These are phyloP conservation scores for Tineola bisselliella DNA, from an alignment of 2,888 invertebrate genomes.

Conservation along the genomic window DNA sequence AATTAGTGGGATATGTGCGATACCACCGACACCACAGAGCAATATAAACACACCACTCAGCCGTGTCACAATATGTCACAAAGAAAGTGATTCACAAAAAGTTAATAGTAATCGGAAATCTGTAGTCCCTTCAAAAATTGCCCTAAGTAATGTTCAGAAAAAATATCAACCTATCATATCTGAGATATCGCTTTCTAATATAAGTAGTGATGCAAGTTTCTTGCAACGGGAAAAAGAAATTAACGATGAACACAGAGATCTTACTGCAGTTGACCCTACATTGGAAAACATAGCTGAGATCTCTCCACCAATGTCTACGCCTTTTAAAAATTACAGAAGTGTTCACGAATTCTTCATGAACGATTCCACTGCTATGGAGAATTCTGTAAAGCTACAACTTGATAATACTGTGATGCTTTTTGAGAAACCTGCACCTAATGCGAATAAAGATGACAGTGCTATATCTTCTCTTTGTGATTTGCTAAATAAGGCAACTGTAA, in stretches of 20 bases:
- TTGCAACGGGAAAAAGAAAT: constrained; percentile 48
- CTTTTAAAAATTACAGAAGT: constrained; percentile 46
- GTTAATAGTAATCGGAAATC: constrained; percentile 18
- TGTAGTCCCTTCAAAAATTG: constrained; percentile 15
- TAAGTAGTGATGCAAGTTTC: constrained; percentile 49
- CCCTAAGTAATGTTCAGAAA: not conserved
- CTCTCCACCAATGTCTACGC: constrained; percentile 45
- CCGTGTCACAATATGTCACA: constrained; percentile 32
- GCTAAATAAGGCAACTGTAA: constrained; percentile 41
- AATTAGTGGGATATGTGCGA: constrained; percentile 48
- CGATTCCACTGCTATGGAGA: constrained; percentile 35
- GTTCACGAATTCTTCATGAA: constrained; percentile 38
- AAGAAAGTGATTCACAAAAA: constrained; percentile 33
- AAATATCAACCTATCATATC: constrained; percentile 18
- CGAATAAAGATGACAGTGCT: constrained; percentile 42
- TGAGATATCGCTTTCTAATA: constrained; percentile 40
- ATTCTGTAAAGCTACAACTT: constrained; percentile 23
- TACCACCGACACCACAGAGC: constrained; percentile 39
- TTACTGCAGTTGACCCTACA: constrained; percentile 27
- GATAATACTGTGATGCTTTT: constrained; percentile 50
- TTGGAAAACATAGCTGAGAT: constrained; percentile 39
- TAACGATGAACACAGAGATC: constrained; percentile 31
- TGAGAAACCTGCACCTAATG: constrained; percentile 21
- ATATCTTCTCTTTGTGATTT: constrained; percentile 48
- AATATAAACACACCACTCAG: constrained; percentile 23